Evolutionary conservation across 2,888 invertebrate species (phyloP).

Genomic region (Pelosia muscerda): DNA sequence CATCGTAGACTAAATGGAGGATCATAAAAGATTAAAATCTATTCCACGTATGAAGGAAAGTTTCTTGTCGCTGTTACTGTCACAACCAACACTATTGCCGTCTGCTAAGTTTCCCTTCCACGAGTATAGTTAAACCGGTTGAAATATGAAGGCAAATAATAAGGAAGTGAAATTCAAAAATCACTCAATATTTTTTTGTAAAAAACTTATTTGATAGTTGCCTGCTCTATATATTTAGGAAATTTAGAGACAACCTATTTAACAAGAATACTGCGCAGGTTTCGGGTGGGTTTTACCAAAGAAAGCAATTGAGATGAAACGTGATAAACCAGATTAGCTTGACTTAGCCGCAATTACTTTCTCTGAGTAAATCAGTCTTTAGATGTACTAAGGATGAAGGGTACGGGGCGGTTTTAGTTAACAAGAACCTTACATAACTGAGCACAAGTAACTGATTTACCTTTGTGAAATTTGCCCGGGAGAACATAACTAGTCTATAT

Average conservation of each 20-base stretch:
- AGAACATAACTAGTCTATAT: background rate
- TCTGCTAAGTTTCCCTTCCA: conserved; percentile 20
- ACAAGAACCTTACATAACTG: background rate
- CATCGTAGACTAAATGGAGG: conserved; percentile 8
- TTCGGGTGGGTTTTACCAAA: background rate
- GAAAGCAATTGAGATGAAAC: background rate
- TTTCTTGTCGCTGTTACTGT: conserved; percentile 7
- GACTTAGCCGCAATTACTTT: background rate
- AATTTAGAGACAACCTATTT: background rate
- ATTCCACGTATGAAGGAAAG: conserved; percentile 18
- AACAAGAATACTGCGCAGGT: background rate
- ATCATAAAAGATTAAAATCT: conserved; percentile 18
- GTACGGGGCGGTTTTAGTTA: background rate
- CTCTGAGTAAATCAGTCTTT: background rate
- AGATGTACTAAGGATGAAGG: background rate
- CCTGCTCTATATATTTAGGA: background rate
- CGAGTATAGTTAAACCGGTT: background rate
- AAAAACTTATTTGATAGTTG: background rate
- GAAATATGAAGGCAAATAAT: conserved; percentile 1
- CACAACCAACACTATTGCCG: conserved; percentile 18
- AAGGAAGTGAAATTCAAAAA: conserved; percentile 2
- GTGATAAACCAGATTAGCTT: background rate
- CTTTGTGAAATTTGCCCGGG: background rate
- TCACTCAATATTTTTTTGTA: background rate
- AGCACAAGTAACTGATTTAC: background rate